Conservation (phyloP, 1,140 invertebrate species). For the Drusus annulatus region DNA sequence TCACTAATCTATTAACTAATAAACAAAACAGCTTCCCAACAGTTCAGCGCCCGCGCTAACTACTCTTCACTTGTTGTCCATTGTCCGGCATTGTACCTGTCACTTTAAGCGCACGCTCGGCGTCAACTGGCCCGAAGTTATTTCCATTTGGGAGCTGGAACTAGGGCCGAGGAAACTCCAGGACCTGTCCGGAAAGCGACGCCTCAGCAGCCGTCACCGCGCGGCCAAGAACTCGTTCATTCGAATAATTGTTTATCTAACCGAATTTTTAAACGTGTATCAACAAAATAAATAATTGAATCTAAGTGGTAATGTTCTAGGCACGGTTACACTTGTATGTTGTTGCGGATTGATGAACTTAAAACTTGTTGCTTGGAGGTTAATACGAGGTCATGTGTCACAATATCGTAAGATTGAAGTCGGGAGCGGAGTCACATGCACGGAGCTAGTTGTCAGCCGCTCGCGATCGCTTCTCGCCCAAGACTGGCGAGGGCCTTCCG, state of each 20-base stretch:
- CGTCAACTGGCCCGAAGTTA: not conserved
- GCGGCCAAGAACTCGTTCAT: not conserved
- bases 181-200: not conserved
- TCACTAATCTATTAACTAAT: constrained; percentile 40
- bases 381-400: constrained; percentile 45
- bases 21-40: constrained; percentile 19
- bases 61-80: constrained; percentile 31
- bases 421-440: constrained; percentile 9
- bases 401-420: constrained; percentile 10
- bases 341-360: constrained; percentile 1
- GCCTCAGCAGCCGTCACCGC: constrained; percentile 9
- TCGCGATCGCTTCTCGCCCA: constrained; percentile 39
- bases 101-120: constrained; percentile 40
- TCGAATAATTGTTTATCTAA: not conserved
- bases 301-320: not conserved
- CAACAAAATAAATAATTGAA: not conserved
- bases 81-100: constrained; percentile 19
- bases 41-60: constrained; percentile 35
- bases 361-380: constrained; percentile 46
- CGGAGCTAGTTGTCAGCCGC: constrained; percentile 8
- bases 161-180: not conserved
- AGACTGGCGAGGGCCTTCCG: constrained; percentile 49
- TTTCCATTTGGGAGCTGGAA: constrained; percentile 10
- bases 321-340: not conserved
- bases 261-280: no score